These are phyloP conservation scores for Palloptera scutellata DNA, from an alignment of 2,888 invertebrate genomes.

Conservation along the genomic window DNA sequence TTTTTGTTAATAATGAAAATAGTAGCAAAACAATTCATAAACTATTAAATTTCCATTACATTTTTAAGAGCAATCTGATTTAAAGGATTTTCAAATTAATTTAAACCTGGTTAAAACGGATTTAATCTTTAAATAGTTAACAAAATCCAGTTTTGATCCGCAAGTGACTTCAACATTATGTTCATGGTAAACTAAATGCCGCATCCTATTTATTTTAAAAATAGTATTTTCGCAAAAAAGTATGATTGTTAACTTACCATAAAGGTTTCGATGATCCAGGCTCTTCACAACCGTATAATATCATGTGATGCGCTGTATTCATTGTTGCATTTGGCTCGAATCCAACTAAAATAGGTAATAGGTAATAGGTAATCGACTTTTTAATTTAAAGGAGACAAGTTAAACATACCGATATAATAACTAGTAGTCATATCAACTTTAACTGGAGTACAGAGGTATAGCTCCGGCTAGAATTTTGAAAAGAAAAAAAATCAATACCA, in stretches of 20 bases:
- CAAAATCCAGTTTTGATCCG: no score
- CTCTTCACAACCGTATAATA: slow-evolving; percentile 86
- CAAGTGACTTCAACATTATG: no score
- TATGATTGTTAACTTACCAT: slow-evolving; percentile 69
- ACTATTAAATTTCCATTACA: no score
- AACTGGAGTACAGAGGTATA: slow-evolving; percentile 90
- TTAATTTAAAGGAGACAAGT: not conserved
- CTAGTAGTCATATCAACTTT: slow-evolving; percentile 78
- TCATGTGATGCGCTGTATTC: slow-evolving; percentile 92
- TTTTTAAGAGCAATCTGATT: no score
- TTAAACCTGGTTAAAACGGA: no score
- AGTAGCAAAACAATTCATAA: no score
- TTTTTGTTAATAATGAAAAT: no score
- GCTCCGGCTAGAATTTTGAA: slow-evolving; percentile 78
- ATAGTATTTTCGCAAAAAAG: no score
- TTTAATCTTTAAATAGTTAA: no score
- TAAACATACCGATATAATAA: slow-evolving; percentile 79
- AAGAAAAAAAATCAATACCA: slow-evolving; percentile 31
- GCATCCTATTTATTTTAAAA: no score
- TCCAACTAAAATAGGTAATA: slow-evolving; percentile 71
- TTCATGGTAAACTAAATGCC: no score
- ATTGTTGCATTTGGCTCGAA: slow-evolving; percentile 92
- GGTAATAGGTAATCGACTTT: not conserved
- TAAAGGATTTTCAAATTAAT: no score
- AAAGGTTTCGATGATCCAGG: slow-evolving; percentile 67